Base-by-base conservation (phyloP, 2,797 vertebrate genomes). In the Coreius guichenoti region DNA sequence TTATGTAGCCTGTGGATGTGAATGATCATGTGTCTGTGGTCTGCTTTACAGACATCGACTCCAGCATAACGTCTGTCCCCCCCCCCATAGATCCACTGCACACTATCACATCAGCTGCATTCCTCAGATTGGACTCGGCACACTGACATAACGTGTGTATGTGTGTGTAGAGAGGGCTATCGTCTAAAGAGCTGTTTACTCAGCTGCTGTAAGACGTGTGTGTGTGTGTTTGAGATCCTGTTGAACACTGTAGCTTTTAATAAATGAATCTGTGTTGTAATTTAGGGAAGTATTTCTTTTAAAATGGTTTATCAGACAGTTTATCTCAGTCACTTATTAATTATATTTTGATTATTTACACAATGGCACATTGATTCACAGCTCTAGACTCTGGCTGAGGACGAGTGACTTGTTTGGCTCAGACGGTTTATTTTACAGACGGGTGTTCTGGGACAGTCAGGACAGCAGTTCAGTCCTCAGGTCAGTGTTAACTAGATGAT, bases 401-500 rank as follows among this genome's bases (percentile, higher is more conserved):
- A 65, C 6, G 4, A 31, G 26, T 8, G 61, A 13, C 45, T 67
- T 3, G 8, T 78, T 29, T 26, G 33, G 23, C 33, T 19, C 3
- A n/a, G n/a, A n/a, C n/a, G 69, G 16, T 70, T 68, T 69, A 69
- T 69, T 33, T 49, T 12, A 4, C 26, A 74, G 72, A 6, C 2
- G 9, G 26, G 26, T 54, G 43, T 31, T 69, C 9, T 12, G 31
- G 67, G 80, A 72, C 67, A 7, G 80, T 29, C 47, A 43, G 67
- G 47, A 79, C 54, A 51, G 58, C 61, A 33, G 19, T 47, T 29
- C 29, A 75, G 70, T 67, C 26, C 58, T 67, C 72, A 8, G 61
- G 84, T 86, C 84, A 75, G 78, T 58, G 47, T 58, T 86, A 82
- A 82, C 72, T 77, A 86, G 61, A 63, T 86, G 85, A 81, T 31